These are phyloP conservation scores for Petromus typicus DNA, from an alignment of 2,113 vertebrate species.

Conservation along the genomic window DNA sequence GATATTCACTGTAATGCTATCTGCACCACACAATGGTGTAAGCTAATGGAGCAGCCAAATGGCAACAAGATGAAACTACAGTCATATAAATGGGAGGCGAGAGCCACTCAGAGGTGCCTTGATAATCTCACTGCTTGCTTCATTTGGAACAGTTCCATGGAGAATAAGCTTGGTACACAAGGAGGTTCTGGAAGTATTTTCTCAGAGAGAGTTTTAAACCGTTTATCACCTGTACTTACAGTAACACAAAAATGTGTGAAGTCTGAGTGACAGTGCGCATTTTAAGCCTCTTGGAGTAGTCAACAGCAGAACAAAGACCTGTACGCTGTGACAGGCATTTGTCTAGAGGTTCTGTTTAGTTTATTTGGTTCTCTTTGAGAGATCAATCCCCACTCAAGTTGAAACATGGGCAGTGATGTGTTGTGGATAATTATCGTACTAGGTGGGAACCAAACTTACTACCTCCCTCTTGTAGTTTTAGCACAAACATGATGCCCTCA, in stretches of 20 bases:
- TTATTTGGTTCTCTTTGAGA: constrained; percentile 31
- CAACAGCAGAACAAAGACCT: constrained; percentile 35
- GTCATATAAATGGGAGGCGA: constrained; percentile 16
- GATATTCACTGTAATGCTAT: background rate
- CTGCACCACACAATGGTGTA: background rate
- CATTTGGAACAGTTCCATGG: constrained; percentile 37
- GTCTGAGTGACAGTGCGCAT: constrained; percentile 38
- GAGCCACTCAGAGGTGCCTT: constrained; percentile 15
- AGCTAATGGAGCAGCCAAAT: background rate
- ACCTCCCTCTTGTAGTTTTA: background rate
- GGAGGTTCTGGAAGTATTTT: constrained; percentile 48
- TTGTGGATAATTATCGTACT: background rate
- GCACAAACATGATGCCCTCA: background rate
- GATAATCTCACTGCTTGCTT: constrained; percentile 58
- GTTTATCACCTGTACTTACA: constrained; percentile 52
- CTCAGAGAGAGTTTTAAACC: constrained; percentile 53
- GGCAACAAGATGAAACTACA: constrained; percentile 34
- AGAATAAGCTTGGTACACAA: constrained; percentile 46
- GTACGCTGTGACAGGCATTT: background rate
- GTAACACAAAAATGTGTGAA: constrained; percentile 63
- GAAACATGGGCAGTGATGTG: background rate
- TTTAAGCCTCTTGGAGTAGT: background rate
- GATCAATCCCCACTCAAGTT: background rate
- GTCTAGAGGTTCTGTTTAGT: background rate
- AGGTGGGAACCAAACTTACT: background rate